phyloP scores from a whole-genome alignment of 1,140 invertebrate species.

The Drosophila ambigua region DNA sequence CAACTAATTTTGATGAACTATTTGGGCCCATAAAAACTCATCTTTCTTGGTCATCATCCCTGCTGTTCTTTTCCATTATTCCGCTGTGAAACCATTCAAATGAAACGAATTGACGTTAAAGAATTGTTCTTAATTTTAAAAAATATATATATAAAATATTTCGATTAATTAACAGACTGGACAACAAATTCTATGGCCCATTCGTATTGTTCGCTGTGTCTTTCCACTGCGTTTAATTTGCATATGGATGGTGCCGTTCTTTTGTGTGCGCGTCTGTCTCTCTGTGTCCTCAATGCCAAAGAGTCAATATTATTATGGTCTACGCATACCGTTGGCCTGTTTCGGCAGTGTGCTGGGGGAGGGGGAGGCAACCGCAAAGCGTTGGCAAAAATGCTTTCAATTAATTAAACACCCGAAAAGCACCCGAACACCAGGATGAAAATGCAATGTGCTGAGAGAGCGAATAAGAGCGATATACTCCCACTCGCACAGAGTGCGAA shows the following conservation, averaged over 20 bases:
- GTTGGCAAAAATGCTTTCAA: constrained; percentile 76
- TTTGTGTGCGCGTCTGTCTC: constrained; percentile 1
- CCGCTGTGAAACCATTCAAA: no score
- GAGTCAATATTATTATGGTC: constrained; percentile 75
- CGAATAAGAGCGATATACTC: constrained; percentile 6
- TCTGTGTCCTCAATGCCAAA: constrained; percentile 41
- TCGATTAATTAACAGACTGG: constrained; percentile 42
- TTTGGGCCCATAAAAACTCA: no score
- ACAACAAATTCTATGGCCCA: constrained; percentile 22
- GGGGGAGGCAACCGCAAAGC: constrained; percentile 52
- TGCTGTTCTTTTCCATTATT: no score
- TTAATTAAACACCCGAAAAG: constrained; percentile 78
- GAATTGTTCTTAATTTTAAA: not conserved
- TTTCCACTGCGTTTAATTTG: constrained; percentile 30
- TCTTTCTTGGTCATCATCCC: no score
- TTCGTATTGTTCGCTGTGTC: constrained; percentile 7
- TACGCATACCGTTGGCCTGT: constrained; percentile 6
- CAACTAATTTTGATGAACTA: no score
- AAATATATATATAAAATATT: constrained; percentile 10
- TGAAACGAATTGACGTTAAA: not conserved
- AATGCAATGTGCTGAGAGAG: constrained; percentile 44
- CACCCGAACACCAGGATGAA: constrained; percentile 47
- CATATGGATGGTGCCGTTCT: constrained; percentile 26
- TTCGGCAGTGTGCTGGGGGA: not conserved
- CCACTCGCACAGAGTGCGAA: not conserved